Evolutionary conservation across 2,113 vertebrate species (phyloP), one percentile per base, ranked within the genome.

Genomic region (Macrotus californicus): DNA sequence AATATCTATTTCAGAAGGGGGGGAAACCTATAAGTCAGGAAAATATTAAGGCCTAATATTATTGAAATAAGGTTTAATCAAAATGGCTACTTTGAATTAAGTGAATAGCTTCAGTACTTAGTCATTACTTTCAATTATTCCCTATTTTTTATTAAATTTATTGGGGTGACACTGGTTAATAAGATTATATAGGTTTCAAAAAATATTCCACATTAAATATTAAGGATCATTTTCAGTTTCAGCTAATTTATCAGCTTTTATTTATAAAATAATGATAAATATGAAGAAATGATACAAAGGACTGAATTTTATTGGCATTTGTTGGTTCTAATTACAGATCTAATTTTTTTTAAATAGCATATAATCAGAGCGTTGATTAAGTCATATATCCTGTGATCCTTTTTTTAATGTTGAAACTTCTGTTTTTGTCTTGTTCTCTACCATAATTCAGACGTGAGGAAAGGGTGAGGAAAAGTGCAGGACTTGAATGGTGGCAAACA

Each of bases 231-330:
- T 50, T 94, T 29, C 6, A 56, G 89, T 92, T 97, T 97, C 96
- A 69, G 79, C 46, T 87, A n/a, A 84, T 87, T 96, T 97, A 41
- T 22, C n/a, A 70, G 4, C 29, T 93, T 94, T 95, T 96, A 36
- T 91, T 93, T 61, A 41, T 93, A 24, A 59, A 59, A 59, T 24
- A 59, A 59, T 59, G 22, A 59, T 59, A 24, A 59, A 24, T 59
- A 91, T 48, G 91, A 87, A 80, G 19, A 98, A 96, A 95, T 87
- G 91, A 97, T 77, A 66, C 36, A 96, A 91, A 89, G 97, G 86
- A 39, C 79, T 84, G 80, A 48, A 56, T 96, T 93, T 72, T 94
- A 93, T 93, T 97, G 84, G 72, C 59, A 56, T 96, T 61, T 96
- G 67, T 92, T 95, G 98, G 59, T 90, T 89, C 92, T 97, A 96